A percentile compares a stretch with the other conserved stretches of the same genome.
These are phyloP conservation scores for Notolabrus celidotus DNA, from an alignment of 2,797 vertebrate genomes.

Conservation along the genomic window DNA sequence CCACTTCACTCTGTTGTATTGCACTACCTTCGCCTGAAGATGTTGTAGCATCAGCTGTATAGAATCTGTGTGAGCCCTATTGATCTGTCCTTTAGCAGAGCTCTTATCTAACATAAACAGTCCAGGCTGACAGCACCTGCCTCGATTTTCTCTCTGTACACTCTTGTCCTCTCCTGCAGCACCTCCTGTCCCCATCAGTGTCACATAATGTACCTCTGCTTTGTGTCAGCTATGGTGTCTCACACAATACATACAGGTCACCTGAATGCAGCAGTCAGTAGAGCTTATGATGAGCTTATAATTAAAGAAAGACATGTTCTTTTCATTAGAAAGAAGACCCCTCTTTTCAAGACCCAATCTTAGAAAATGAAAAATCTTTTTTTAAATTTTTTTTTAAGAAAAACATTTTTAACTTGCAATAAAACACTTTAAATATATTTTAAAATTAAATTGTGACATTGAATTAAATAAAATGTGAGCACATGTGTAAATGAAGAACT, in stretches of 20 bases:
- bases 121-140: constrained; percentile 40
- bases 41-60: constrained; percentile 20
- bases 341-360: no score
- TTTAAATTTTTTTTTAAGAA: no score
- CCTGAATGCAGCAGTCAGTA: not conserved
- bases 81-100: constrained; percentile 49
- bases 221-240: constrained; percentile 10
- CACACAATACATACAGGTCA: not conserved
- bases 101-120: constrained; percentile 56
- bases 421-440: no score
- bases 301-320: not conserved
- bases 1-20: constrained; percentile 14
- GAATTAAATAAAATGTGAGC: no score
- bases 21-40: constrained; percentile 28
- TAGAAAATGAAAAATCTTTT: no score
- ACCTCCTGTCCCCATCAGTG: constrained; percentile 5
- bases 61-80: constrained; percentile 33
- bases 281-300: not conserved
- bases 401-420: no score
- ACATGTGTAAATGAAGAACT: no score
- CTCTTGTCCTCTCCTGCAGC: not conserved
- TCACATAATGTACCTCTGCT: constrained; percentile 19
- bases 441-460: no score
- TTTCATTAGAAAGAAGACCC: not conserved
- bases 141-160: constrained; percentile 12